phyloP scores from a whole-genome alignment of 2,113 vertebrate species.

The Callionymus lyra region DNA sequence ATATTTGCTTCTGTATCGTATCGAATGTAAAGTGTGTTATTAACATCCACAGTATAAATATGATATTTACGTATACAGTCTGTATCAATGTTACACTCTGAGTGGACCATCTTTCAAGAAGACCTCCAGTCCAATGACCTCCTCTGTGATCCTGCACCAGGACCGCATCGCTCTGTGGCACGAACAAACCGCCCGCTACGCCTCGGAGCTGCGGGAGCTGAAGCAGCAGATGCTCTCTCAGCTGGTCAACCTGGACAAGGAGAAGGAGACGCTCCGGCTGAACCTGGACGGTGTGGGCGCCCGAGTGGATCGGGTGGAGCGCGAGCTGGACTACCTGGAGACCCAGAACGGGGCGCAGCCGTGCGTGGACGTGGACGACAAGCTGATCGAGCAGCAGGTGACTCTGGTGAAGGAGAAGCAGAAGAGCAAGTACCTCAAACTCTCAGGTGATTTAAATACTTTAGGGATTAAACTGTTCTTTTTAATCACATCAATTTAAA shows the following conservation, averaged over 20 bases:
- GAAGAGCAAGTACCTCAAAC: slow-evolving; percentile 80
- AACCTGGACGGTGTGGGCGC: slow-evolving; percentile 75
- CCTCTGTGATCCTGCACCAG: slow-evolving; percentile 41
- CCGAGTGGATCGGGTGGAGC: slow-evolving; percentile 83
- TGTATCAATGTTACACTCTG: no score
- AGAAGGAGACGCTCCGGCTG: slow-evolving; percentile 72
- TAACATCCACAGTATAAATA: no score
- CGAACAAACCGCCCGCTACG: slow-evolving; percentile 85
- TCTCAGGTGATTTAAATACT: slow-evolving; percentile 69
- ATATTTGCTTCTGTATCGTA: no score
- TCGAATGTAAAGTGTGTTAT: no score
- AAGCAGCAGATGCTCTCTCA: slow-evolving; percentile 89
- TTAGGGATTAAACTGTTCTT: not conserved
- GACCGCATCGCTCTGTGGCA: slow-evolving; percentile 91
- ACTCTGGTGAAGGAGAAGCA: slow-evolving; percentile 75
- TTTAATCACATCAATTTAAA: no score
- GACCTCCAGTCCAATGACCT: no score
- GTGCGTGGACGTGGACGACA: slow-evolving; percentile 87
- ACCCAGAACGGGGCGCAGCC: slow-evolving; percentile 83
- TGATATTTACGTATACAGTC: no score
- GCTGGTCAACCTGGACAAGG: slow-evolving; percentile 85
- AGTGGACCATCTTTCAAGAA: no score
- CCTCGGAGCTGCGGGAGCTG: slow-evolving; percentile 87
- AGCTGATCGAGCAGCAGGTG: slow-evolving; percentile 78
- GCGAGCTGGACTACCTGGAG: slow-evolving; percentile 93